Conservation (phyloP, 2,113 vertebrate species). For the Megaptera novaeangliae region DNA sequence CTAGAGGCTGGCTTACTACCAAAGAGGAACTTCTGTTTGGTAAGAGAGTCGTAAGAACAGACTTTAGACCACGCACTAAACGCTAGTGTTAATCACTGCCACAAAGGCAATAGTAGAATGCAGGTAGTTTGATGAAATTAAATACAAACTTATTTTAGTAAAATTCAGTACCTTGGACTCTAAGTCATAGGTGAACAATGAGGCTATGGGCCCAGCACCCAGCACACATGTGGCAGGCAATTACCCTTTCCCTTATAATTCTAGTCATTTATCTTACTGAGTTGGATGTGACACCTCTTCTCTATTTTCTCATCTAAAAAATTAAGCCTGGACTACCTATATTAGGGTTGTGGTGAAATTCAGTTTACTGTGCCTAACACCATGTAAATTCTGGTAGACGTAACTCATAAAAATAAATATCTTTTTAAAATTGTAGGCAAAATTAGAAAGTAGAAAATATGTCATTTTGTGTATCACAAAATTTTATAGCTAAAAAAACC, state of each 20-base stretch:
- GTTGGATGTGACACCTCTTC: neutral
- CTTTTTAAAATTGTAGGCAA: neutral
- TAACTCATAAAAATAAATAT: neutral
- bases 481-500: neutral
- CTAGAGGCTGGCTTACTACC: neutral
- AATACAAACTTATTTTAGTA: neutral
- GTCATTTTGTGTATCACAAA: neutral
- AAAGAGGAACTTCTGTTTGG: neutral
- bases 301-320: neutral
- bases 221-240: neutral
- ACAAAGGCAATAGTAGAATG: neutral
- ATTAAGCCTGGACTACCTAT: neutral
- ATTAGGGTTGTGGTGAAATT: neutral
- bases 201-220: neutral
- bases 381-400: neutral
- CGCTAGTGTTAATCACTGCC: slow-evolving; percentile 12
- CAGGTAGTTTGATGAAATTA: neutral
- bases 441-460: slow-evolving; percentile 8
- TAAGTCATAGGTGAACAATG: neutral
- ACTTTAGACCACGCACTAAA: neutral
- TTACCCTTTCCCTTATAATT: neutral
- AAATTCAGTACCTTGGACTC: slow-evolving; percentile 5
- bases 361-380: neutral
- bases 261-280: neutral
- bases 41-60: slow-evolving; percentile 2